Evolutionary conservation across 2,888 invertebrate species (phyloP).

Genomic region (Elegia similella): DNA sequence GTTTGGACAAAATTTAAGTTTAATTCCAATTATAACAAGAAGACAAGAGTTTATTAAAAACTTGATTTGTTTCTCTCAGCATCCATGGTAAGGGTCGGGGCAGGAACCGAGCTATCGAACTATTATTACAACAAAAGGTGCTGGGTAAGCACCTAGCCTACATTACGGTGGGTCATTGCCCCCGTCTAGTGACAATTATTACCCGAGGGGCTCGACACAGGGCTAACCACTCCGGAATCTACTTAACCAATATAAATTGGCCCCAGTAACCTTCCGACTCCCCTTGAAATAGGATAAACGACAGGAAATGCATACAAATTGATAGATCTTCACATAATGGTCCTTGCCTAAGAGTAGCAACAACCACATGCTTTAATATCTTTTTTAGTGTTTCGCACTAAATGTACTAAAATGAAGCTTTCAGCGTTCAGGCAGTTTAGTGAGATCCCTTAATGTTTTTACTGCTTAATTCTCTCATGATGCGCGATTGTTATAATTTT

Average conservation of each 20-base stretch:
- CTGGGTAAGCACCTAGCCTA: slow-evolving; percentile 21
- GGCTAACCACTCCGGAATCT: slow-evolving; percentile 39
- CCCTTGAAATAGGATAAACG: slow-evolving; percentile 7
- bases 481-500: background rate
- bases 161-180: slow-evolving; percentile 53
- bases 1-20: too few species aligned
- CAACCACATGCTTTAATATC: slow-evolving; percentile 39
- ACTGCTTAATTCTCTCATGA: slow-evolving; percentile 8
- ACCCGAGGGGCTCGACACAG: slow-evolving; percentile 49
- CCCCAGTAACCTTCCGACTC: slow-evolving; percentile 22
- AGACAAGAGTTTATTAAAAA: too few species aligned
- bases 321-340: slow-evolving; percentile 32
- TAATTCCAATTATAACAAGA: too few species aligned
- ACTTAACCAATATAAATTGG: slow-evolving; percentile 32
- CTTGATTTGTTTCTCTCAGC: background rate
- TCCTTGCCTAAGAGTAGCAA: slow-evolving; percentile 31
- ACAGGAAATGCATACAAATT: slow-evolving; percentile 4
- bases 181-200: slow-evolving; percentile 56
- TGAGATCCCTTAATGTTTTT: slow-evolving; percentile 13
- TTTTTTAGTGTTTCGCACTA: slow-evolving; percentile 41
- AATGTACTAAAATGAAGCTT: slow-evolving; percentile 34
- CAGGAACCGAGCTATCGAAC: background rate
- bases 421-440: slow-evolving; percentile 15
- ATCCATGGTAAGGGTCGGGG: background rate
- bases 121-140: background rate